A percentile compares a stretch with the other conserved stretches of the same genome.
Conservation (phyloP, 1,140 invertebrate genomes). For the Megathymus violae region DNA sequence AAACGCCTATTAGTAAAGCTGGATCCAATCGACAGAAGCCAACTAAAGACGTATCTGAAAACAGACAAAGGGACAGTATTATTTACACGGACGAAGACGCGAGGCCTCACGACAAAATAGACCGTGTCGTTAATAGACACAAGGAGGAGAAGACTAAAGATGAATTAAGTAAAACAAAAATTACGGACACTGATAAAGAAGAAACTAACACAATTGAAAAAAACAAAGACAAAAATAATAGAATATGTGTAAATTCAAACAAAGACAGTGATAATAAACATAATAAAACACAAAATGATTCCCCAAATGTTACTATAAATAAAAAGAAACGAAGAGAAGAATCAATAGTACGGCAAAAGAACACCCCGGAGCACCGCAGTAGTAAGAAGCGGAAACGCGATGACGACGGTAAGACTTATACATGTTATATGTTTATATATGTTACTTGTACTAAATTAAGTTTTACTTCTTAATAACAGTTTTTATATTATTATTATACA, state of each 20-base stretch:
- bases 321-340: background rate
- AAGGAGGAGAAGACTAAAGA: constrained; percentile 61
- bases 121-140: constrained; percentile 81
- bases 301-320: background rate
- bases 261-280: background rate
- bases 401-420: background rate
- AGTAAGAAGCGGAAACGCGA: background rate
- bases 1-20: constrained; percentile 54
- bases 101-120: constrained; percentile 79
- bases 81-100: constrained; percentile 84
- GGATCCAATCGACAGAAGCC: constrained; percentile 27
- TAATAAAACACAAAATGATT: background rate
- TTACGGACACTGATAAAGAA: constrained; percentile 14
- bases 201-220: background rate
- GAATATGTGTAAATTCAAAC: background rate
- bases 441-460: too few species aligned
- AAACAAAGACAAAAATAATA: constrained; percentile 4
- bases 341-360: background rate
- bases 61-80: constrained; percentile 51
- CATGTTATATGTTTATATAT: too few species aligned
- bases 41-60: background rate
- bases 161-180: constrained; percentile 29
- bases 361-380: background rate
- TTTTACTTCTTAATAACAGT: too few species aligned
- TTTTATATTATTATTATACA: too few species aligned